Percentiles rank a stretch among this genome's conserved stretches.
Conservation (phyloP, 2,113 vertebrate species). For the Dasyurus viverrinus region DNA sequence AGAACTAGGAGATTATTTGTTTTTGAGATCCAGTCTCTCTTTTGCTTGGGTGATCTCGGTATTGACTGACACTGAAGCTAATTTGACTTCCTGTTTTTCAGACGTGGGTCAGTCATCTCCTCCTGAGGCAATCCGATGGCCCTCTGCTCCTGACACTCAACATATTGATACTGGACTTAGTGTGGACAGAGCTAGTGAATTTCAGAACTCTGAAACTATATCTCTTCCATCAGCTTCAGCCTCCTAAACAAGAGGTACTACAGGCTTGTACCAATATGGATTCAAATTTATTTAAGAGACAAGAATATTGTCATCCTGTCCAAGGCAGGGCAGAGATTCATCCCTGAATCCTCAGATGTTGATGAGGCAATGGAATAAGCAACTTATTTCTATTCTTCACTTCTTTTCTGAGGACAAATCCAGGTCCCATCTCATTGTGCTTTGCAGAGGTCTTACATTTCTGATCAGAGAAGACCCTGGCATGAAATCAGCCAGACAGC, state of each 20-base stretch:
- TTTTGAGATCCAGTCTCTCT: neutral
- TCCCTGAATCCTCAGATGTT: neutral
- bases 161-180: neutral
- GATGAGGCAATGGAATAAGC: neutral
- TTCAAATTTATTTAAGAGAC: neutral
- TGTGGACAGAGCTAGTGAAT: neutral
- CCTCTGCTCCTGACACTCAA: neutral
- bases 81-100: neutral
- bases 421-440: neutral
- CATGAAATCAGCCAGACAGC: neutral
- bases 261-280: neutral
- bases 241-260: neutral
- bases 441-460: slow-evolving; percentile 34
- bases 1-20: neutral
- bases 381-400: rapidly evolving
- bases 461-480: slow-evolving; percentile 44
- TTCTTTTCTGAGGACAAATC: neutral
- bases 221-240: neutral
- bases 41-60: neutral
- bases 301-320: neutral
- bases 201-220: neutral
- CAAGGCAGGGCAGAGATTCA: no score
- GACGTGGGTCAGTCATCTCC: neutral
- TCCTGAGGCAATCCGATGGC: neutral
- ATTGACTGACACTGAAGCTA: neutral